These are phyloP conservation scores for Drosophila robusta DNA, from an alignment of 2,888 invertebrate species.

Conservation along the genomic window DNA sequence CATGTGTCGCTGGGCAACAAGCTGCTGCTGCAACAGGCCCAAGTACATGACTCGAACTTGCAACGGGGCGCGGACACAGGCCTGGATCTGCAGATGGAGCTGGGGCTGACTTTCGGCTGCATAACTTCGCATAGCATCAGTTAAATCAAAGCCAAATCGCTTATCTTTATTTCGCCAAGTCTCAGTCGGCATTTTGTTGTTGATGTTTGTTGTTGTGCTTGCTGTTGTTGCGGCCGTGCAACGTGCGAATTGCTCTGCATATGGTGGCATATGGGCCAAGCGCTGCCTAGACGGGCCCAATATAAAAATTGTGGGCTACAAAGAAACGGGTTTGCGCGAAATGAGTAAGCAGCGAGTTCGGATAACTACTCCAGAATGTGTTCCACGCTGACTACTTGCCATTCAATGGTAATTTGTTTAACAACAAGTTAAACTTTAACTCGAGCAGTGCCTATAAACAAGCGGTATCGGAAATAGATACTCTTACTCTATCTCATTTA, in stretches of 20 bases:
- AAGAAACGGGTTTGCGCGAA: conserved; percentile 24
- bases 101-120: conserved; percentile 40
- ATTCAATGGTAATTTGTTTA: not conserved
- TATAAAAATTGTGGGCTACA: conserved; percentile 7
- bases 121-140: conserved; percentile 81
- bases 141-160: conserved; percentile 78
- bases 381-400: not conserved
- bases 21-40: not conserved
- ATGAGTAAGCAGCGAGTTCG: not conserved
- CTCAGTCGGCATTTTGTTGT: conserved; percentile 64
- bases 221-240: conserved; percentile 41
- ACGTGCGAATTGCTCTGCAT: conserved; percentile 63
- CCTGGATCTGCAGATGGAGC: conserved; percentile 25
- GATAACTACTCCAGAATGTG: not conserved
- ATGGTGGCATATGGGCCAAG: conserved; percentile 54
- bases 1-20: conserved; percentile 54
- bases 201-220: conserved; percentile 22
- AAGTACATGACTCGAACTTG: conserved; percentile 51
- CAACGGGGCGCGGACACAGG: conserved; percentile 5
- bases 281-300: conserved; percentile 1
- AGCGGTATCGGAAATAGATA: no score
- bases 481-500: no score
- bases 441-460: no score
- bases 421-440: not conserved
- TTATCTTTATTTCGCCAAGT: conserved; percentile 64